A percentile compares a stretch with the other conserved stretches of the same genome.
These are phyloP conservation scores for Campopleginae sp. DNA, from an alignment of 2,888 invertebrate species.

Conservation along the genomic window DNA sequence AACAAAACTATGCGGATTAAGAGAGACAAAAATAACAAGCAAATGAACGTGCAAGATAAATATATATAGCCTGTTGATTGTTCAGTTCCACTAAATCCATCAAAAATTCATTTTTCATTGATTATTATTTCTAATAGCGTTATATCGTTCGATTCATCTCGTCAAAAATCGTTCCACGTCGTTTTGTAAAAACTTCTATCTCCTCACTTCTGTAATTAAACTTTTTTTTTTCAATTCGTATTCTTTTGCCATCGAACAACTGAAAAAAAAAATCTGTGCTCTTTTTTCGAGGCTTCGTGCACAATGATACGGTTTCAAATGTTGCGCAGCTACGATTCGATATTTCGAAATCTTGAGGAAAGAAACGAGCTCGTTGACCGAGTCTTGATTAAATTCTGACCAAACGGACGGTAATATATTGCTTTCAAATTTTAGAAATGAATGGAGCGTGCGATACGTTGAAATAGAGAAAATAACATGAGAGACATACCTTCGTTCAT, in stretches of 20 bases:
- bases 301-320: not conserved
- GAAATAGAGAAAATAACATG: not conserved
- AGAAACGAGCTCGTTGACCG: not conserved
- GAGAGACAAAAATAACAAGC: constrained; percentile 30
- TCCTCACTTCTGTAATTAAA: not conserved
- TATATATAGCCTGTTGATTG: constrained; percentile 27
- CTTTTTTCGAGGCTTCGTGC: not conserved
- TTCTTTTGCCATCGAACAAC: not conserved
- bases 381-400: not conserved
- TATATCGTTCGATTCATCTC: constrained; percentile 36
- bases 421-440: not conserved
- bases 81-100: constrained; percentile 50
- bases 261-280: not conserved
- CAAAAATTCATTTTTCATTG: constrained; percentile 14
- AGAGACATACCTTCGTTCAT: not conserved
- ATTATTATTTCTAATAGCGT: constrained; percentile 25
- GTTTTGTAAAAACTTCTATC: constrained; percentile 37
- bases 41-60: constrained; percentile 27
- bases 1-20: constrained; percentile 13
- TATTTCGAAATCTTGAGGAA: not conserved
- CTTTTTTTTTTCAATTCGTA: not conserved
- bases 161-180: constrained; percentile 29
- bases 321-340: not conserved
- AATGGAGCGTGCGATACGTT: not conserved
- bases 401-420: not conserved